phyloP scores from a whole-genome alignment of 2,888 invertebrate genomes.

The Hemicrepidius hirtus region DNA sequence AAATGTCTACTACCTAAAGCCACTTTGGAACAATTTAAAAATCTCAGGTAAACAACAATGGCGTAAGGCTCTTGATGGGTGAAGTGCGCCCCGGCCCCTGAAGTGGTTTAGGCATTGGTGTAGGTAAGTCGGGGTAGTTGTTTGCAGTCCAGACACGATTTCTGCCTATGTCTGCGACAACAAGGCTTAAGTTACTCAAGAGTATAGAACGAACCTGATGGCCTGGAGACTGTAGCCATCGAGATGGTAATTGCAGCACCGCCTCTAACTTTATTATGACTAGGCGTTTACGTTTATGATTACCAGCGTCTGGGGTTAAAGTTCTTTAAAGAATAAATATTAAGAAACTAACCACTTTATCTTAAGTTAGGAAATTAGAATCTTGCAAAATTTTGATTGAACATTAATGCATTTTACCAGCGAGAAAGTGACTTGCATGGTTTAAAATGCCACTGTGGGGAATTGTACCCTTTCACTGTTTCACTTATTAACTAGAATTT shows the following conservation, averaged over 20 bases:
- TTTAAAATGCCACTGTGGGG: not conserved
- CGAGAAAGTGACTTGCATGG: not conserved
- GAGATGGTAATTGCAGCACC: slow-evolving; percentile 73
- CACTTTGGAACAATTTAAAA: too few species aligned
- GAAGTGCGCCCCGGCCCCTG: too few species aligned
- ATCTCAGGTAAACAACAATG: not conserved
- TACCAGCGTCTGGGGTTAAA: slow-evolving; percentile 62
- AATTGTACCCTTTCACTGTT: slow-evolving; percentile 5
- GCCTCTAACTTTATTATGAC: slow-evolving; percentile 75
- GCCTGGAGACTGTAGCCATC: slow-evolving; percentile 60
- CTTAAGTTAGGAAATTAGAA: too few species aligned
- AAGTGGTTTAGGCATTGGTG: too few species aligned
- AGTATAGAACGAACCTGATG: slow-evolving; percentile 36
- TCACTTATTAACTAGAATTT: not conserved
- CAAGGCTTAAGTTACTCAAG: slow-evolving; percentile 25
- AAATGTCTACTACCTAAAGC: too few species aligned
- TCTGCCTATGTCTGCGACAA: slow-evolving; percentile 21
- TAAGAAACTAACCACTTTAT: not conserved
- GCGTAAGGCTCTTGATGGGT: not conserved
- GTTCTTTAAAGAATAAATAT: slow-evolving; percentile 10
- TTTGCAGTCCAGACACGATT: slow-evolving; percentile 45
- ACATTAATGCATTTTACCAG: not conserved
- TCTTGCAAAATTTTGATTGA: too few species aligned
- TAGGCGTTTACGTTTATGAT: slow-evolving; percentile 74
- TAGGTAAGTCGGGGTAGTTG: slow-evolving; percentile 3